Conservation (phyloP, 2,888 invertebrate species). For the Ecdyonurus torrentis region DNA sequence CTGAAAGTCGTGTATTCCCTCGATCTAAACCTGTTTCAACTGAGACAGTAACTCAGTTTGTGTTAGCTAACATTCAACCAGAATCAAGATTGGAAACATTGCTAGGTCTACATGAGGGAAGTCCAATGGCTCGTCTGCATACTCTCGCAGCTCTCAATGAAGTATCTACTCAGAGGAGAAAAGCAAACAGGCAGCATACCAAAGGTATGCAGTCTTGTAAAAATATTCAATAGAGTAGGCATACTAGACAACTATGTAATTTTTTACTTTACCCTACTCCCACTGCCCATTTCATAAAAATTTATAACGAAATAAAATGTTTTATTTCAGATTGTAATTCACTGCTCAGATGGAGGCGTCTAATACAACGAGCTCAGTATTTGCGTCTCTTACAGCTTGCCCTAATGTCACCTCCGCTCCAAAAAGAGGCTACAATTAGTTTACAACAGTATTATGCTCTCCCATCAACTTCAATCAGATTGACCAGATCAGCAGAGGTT, state of each 20-base stretch:
- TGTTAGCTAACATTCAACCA: constrained; percentile 47
- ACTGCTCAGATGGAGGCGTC: neutral
- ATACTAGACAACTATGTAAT: no score
- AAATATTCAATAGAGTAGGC: no score
- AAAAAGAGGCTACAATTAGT: neutral
- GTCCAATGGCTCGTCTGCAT: neutral
- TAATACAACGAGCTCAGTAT: neutral
- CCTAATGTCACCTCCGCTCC: neutral
- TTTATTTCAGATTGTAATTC: neutral
- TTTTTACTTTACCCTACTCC: no score
- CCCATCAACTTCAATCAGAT: neutral
- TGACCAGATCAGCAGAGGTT: no score
- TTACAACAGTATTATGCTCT: neutral
- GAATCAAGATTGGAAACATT: constrained; percentile 5
- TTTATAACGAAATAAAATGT: no score
- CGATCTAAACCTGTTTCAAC: constrained; percentile 40
- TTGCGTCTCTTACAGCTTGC: neutral
- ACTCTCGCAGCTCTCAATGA: neutral
- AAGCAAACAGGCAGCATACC: no score
- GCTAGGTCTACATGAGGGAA: neutral
- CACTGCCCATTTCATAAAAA: no score
- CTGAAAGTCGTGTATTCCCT: constrained; percentile 55
- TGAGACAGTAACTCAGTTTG: constrained; percentile 49
- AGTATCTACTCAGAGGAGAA: neutral
- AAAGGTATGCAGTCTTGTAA: no score